These are phyloP conservation scores for Drosophila subpulchrella DNA, from an alignment of 1,140 invertebrate genomes.

Conservation along the genomic window DNA sequence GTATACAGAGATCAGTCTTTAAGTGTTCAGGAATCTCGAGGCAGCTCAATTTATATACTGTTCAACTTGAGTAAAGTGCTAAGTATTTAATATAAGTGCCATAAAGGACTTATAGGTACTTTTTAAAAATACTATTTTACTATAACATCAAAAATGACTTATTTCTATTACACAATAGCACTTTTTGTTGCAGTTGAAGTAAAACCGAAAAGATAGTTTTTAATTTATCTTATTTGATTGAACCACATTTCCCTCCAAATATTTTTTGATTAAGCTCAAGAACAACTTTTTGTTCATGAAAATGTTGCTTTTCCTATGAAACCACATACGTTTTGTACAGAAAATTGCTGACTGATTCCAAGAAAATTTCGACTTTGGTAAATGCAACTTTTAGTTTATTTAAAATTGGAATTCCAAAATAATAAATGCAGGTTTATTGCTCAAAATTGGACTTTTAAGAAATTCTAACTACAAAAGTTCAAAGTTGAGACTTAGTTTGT, in stretches of 20 bases:
- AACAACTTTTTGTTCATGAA: not conserved
- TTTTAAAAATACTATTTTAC: too few species aligned
- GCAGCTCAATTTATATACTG: constrained; percentile 9
- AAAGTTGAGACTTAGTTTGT: not conserved
- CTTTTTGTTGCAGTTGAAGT: too few species aligned
- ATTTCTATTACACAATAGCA: too few species aligned
- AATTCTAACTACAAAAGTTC: not conserved
- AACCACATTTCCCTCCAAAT: too few species aligned
- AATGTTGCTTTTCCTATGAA: not conserved
- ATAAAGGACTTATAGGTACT: too few species aligned
- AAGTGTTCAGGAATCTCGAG: constrained; percentile 21
- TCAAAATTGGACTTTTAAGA: not conserved
- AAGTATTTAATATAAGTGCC: not conserved
- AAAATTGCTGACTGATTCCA: not conserved
- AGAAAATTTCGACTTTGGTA: not conserved
- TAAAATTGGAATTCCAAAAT: not conserved
- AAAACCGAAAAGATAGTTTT: too few species aligned
- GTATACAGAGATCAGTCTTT: constrained; percentile 35
- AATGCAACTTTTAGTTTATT: not conserved
- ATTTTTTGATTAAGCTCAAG: too few species aligned
- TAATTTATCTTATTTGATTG: too few species aligned
- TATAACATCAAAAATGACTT: too few species aligned
- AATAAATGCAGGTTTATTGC: not conserved
- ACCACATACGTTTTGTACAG: not conserved
- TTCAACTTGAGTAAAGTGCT: not conserved